Conservation (phyloP, 2,797 vertebrate genomes). For the Todus mexicanus region DNA sequence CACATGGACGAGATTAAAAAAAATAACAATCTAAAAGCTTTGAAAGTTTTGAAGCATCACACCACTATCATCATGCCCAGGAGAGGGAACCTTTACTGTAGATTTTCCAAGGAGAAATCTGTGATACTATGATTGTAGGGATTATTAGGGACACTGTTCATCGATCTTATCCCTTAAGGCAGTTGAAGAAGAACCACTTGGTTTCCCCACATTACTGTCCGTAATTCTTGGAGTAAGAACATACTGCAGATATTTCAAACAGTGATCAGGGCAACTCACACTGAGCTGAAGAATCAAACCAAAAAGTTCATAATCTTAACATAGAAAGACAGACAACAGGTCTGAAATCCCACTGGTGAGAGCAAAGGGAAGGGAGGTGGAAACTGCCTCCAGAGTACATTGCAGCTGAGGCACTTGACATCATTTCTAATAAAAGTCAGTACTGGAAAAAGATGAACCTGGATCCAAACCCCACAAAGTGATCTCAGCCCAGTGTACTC, state of each 20-base stretch:
- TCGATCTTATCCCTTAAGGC: not conserved
- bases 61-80: not conserved
- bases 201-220: not conserved
- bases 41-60: not conserved
- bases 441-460: not conserved
- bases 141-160: not conserved
- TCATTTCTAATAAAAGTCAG: not conserved
- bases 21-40: not conserved
- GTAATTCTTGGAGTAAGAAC: not conserved
- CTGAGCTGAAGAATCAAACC: not conserved
- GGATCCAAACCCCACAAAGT: not conserved
- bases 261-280: not conserved
- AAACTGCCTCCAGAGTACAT: not conserved
- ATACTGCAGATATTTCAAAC: not conserved
- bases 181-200: not conserved
- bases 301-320: not conserved
- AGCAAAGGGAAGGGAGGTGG: not conserved
- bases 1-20: not conserved
- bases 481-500: not conserved
- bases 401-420: not conserved
- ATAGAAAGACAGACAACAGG: not conserved
- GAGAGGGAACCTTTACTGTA: not conserved
- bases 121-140: not conserved
- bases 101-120: not conserved
- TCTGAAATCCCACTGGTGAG: not conserved